Percentiles rank a stretch among this genome's conserved stretches.
phyloP scores from a whole-genome alignment of 2,797 vertebrate genomes.

The Toxotes lorentzi region DNA sequence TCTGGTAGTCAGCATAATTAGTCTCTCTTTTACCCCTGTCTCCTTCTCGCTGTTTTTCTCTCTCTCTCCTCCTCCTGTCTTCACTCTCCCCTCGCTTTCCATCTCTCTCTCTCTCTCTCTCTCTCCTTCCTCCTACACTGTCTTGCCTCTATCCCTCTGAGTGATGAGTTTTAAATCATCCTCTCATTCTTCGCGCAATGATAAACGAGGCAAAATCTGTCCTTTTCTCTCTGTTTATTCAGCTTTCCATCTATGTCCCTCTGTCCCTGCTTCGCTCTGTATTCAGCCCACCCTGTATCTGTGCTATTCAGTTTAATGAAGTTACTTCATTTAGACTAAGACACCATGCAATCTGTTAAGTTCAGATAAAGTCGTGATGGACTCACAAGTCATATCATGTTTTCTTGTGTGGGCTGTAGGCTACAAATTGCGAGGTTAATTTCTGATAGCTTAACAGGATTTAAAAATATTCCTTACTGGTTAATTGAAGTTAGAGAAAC shows the following conservation, averaged over 20 bases:
- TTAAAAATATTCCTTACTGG: background rate
- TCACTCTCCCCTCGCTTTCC: constrained; percentile 4
- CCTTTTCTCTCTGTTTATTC: constrained; percentile 74
- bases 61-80: constrained; percentile 8
- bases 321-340: constrained; percentile 49
- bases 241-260: constrained; percentile 70
- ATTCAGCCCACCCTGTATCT: constrained; percentile 30
- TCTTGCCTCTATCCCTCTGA: constrained; percentile 51
- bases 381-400: constrained; percentile 21
- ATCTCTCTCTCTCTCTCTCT: constrained; percentile 5
- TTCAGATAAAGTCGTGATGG: constrained; percentile 37
- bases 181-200: constrained; percentile 68
- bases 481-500: background rate
- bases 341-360: constrained; percentile 33
- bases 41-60: constrained; percentile 51
- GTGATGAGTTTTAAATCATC: constrained; percentile 81
- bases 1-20: constrained; percentile 83
- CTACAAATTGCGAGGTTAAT: background rate
- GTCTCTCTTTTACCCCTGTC: constrained; percentile 74
- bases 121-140: constrained; percentile 6
- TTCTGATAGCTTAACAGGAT: background rate
- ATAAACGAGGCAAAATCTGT: constrained; percentile 70
- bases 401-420: background rate
- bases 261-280: constrained; percentile 35
- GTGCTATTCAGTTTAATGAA: constrained; percentile 53